Evolutionary conservation across 2,113 vertebrate species (phyloP).

Genomic region (Bufo gargarizans): DNA sequence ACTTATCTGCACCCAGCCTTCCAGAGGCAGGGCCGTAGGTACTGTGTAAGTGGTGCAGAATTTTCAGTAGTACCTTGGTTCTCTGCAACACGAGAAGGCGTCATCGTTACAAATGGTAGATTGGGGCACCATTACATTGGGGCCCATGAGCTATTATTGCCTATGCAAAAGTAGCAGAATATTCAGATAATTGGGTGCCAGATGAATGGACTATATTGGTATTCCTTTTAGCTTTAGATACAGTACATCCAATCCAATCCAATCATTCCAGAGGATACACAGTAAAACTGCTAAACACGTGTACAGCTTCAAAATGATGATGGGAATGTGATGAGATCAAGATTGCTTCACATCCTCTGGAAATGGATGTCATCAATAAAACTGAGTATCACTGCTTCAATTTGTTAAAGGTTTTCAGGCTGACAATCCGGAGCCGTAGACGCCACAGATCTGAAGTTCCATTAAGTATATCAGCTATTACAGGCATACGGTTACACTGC

Average conservation of each 20-base stretch:
- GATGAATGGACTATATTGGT: too few species aligned
- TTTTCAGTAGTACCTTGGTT: too few species aligned
- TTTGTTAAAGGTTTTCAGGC: constrained; percentile 17
- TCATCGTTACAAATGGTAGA: too few species aligned
- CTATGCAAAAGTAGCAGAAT: too few species aligned
- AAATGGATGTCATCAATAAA: constrained; percentile 10
- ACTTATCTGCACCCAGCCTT: too few species aligned
- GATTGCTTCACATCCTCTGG: constrained; percentile 3
- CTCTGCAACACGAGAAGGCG: too few species aligned
- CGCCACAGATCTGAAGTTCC: neutral
- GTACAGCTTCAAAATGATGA: neutral
- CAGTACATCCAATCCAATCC: neutral
- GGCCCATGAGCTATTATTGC: too few species aligned
- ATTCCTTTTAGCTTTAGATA: neutral
- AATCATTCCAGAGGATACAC: neutral
- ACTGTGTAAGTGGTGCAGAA: too few species aligned
- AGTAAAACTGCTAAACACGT: neutral
- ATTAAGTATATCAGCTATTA: neutral
- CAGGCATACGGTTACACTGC: neutral
- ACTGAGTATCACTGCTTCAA: neutral
- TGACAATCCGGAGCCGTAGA: neutral
- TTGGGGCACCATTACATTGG: too few species aligned
- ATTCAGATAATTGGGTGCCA: too few species aligned
- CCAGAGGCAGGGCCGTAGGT: too few species aligned
- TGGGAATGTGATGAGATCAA: constrained; percentile 15